Base-by-base conservation (phyloP, 1,140 invertebrate species). In the Drosophila takahashii region DNA sequence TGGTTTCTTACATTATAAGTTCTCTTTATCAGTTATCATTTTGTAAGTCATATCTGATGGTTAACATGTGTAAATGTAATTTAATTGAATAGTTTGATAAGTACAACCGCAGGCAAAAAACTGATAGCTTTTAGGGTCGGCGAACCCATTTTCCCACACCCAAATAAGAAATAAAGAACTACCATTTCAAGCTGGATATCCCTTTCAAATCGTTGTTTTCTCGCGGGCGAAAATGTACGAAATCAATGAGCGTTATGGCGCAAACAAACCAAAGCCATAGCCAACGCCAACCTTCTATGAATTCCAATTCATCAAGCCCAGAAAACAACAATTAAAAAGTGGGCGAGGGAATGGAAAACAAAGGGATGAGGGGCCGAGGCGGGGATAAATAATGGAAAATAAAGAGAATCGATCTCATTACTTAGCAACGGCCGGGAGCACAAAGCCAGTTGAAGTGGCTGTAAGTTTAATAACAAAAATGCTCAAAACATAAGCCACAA, bases 401-500 rank as follows among this genome's bases (percentile, higher is more conserved):
- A 76, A 59, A 64, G 72, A 54, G 41, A 72, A 86, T 86, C 84
- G 79, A 86, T 87, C 79, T 89, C 79, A 86, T 86, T 86, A 86
- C 84, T 86, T 83, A 86, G 81, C 79, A 75, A 81, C 79, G 74
- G 74, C 32, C 67, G 74, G 58, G 65, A 50, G 58, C 69, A 78
- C 74, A 81, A 86, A 85, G 80, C 51, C 48, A 47, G 48, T 50
- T 48, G 42, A 44, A 53, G 54, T 61, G 60, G 59, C 61, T 36
- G 36, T 37, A 79, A 86, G 75, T 86, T 86, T 83, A 89, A 86
- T 89, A 86, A 89, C 76, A 72, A 57, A 75, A 86, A 87, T 83
- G 79, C 65, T 78, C 54, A 71, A 79, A 86, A 86, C 56, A 87
- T 66, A 81, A 85, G 74, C 79, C 59, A 72, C 65, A 89, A 89